A percentile compares a stretch with the other conserved stretches of the same genome.
These are phyloP conservation scores for Xenentodon cancila DNA, from an alignment of 2,797 vertebrate genomes.

Conservation along the genomic window DNA sequence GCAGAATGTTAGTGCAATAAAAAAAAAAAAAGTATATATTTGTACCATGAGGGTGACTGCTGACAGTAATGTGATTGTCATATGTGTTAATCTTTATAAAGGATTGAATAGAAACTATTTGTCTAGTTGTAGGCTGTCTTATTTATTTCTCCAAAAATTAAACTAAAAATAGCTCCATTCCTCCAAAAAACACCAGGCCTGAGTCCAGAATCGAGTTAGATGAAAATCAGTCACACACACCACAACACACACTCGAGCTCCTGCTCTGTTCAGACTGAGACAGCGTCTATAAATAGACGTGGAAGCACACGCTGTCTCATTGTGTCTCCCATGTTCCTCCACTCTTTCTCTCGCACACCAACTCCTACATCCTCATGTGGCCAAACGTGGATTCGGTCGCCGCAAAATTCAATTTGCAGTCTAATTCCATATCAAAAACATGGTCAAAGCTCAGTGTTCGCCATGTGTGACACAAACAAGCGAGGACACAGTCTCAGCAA, in stretches of 20 bases:
- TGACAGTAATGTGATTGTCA: conserved; percentile 19
- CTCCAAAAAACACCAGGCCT: conserved; percentile 10
- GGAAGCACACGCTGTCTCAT: conserved; percentile 27
- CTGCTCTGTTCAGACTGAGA: conserved; percentile 48
- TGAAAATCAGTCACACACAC: conserved; percentile 39
- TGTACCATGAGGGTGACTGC: neutral
- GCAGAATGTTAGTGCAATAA: too few relatives aligned
- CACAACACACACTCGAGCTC: conserved; percentile 42
- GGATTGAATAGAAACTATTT: conserved; percentile 33
- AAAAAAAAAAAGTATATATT: too few relatives aligned
- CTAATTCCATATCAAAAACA: conserved; percentile 67
- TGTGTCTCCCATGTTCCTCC: conserved; percentile 8
- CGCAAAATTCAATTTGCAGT: conserved; percentile 57
- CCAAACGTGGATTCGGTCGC: conserved; percentile 33
- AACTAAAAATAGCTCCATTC: neutral
- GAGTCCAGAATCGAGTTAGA: conserved; percentile 31
- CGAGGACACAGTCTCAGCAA: conserved; percentile 68
- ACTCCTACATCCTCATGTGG: conserved; percentile 41
- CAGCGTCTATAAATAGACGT: conserved; percentile 63
- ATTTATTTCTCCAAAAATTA: too few relatives aligned
- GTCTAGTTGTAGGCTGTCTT: too few relatives aligned
- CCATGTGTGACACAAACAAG: conserved; percentile 68
- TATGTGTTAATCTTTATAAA: conserved; percentile 17
- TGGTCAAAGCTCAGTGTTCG: conserved; percentile 56
- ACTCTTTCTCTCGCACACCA: conserved; percentile 11